These are phyloP conservation scores for Tineola bisselliella DNA, from an alignment of 2,888 invertebrate genomes.

Conservation along the genomic window DNA sequence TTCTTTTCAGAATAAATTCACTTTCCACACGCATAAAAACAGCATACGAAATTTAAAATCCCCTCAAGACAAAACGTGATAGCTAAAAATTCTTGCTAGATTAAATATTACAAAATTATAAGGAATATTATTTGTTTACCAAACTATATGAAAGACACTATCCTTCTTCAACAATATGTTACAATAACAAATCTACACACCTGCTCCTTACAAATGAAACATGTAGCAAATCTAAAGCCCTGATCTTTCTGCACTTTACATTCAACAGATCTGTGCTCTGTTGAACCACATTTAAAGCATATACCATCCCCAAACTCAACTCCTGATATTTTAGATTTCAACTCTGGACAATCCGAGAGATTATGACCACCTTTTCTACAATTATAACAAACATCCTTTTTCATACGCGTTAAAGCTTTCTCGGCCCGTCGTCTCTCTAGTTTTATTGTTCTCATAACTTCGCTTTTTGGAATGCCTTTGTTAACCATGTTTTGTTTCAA, in stretches of 20 bases:
- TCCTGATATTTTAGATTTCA: slow-evolving; percentile 62
- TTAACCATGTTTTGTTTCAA: slow-evolving; percentile 72
- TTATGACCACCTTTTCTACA: slow-evolving; percentile 82
- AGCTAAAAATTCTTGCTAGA: too few species aligned
- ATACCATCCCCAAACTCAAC: slow-evolving; percentile 70
- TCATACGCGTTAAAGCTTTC: slow-evolving; percentile 72
- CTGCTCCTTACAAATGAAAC: slow-evolving; percentile 87
- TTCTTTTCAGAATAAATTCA: too few species aligned
- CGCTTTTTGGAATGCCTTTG: slow-evolving; percentile 74
- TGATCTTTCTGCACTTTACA: slow-evolving; percentile 74
- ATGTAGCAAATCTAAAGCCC: slow-evolving; percentile 83
- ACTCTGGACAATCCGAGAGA: slow-evolving; percentile 81
- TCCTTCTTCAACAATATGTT: neutral
- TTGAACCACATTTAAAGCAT: slow-evolving; percentile 91
- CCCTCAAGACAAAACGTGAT: too few species aligned
- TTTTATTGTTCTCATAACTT: slow-evolving; percentile 73
- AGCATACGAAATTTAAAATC: too few species aligned
- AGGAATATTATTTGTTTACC: too few species aligned
- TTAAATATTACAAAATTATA: too few species aligned
- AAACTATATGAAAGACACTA: too few species aligned
- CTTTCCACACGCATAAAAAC: too few species aligned
- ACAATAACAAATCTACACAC: slow-evolving; percentile 30
- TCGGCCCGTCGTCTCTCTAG: slow-evolving; percentile 77
- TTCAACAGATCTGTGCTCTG: slow-evolving; percentile 82
- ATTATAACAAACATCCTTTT: slow-evolving; percentile 80